phyloP scores from a whole-genome alignment of 2,113 vertebrate species.

The Parus major region DNA sequence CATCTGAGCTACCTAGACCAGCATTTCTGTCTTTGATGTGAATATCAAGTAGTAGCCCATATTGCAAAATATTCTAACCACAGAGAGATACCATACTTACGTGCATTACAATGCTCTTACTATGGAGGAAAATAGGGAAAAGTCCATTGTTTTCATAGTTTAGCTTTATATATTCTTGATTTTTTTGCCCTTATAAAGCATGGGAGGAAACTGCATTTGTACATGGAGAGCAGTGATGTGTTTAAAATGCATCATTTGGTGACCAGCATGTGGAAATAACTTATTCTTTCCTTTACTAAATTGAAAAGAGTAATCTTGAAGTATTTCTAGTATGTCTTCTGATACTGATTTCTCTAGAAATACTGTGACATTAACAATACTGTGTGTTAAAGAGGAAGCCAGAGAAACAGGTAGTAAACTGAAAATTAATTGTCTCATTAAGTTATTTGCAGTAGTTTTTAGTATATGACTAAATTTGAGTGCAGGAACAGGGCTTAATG shows the following conservation, averaged over 20 bases:
- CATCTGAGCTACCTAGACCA: slow-evolving; percentile 5
- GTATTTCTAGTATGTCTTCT: background rate
- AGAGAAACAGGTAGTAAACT: background rate
- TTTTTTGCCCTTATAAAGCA: background rate
- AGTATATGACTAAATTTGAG: background rate
- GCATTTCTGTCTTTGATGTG: background rate
- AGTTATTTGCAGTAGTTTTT: background rate
- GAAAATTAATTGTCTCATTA: background rate
- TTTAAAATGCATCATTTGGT: background rate
- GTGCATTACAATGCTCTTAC: background rate
- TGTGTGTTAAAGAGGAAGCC: background rate
- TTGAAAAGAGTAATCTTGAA: background rate
- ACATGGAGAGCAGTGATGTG: background rate
- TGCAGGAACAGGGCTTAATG: background rate
- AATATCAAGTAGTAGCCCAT: background rate
- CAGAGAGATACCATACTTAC: background rate
- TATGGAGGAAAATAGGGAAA: background rate
- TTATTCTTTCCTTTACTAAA: background rate
- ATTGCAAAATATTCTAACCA: background rate
- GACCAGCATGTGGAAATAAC: background rate
- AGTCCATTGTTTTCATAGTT: background rate
- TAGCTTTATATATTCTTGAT: background rate
- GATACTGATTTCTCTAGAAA: background rate
- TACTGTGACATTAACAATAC: background rate
- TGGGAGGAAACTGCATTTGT: background rate